Base-by-base conservation (phyloP, 1,140 invertebrate species). In the Saxidomus purpurata region DNA sequence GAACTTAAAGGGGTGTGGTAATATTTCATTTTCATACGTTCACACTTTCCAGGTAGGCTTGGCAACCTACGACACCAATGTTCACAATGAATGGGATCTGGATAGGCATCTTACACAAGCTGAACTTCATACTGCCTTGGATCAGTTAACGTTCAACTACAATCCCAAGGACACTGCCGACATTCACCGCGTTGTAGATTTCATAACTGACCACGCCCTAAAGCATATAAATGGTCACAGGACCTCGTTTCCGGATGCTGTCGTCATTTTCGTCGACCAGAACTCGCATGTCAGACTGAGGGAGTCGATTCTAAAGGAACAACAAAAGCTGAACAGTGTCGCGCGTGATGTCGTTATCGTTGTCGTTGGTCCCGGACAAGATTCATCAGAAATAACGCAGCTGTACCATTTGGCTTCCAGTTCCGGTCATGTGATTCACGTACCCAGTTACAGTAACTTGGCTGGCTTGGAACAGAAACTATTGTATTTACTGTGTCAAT, bases 381-480 rank as follows among this genome's bases (percentile, higher is more conserved):
- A 40, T 74, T 40, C 69, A 38, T 4, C 69, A n/a, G 34, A 74
- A 74, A 74, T 74, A 15, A 74, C 69, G 38, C 69, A 74, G 31
- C 19, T 74, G 38, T 74, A 40, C 38, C 19, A 36, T 2, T n/a
- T 74, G 34, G 69, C 69, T 40, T 74, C 69, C 34, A 38, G 31
- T 74, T 74, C 69, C 19, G 69, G 69, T 74, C 69, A 74, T 36
- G 69, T 74, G 69, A 9, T 74, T 40, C 69, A 74, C 19, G 69
- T 40, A 1, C 22, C 69, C 3, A 40, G 69, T 74, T 74, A 74
- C 36, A 74, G 69, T 40, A 74, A 36, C 31, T 74, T 74, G 38
- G 38, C 38, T 17, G 31, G 31, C 22, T 38, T 74, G 15, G 31
- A 74, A 74, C 1, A 13, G 13, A 34, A 74, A 74, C 69, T 74